phyloP scores from a whole-genome alignment of 2,797 vertebrate species.

The Morus bassanus region DNA sequence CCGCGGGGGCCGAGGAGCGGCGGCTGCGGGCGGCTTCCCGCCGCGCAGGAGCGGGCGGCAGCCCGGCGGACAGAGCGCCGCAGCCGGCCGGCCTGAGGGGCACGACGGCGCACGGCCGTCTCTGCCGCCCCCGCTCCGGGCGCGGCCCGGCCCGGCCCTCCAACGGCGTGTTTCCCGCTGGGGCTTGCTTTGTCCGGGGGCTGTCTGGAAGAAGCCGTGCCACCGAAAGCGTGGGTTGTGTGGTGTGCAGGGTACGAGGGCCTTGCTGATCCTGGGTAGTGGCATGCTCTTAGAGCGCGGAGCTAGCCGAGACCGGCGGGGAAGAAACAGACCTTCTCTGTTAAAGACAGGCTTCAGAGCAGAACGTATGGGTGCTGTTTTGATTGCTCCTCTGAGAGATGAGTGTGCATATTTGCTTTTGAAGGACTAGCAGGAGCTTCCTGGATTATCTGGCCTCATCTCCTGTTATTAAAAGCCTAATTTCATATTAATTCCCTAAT shows the following conservation, averaged over 20 bases:
- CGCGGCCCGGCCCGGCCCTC: not conserved
- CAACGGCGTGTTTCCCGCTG: accelerated
- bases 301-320: not conserved
- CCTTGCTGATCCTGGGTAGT: not conserved
- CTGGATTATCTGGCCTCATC: not conserved
- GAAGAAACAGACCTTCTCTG: not conserved
- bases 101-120: not conserved
- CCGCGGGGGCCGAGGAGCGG: not conserved
- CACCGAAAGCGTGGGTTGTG: not conserved
- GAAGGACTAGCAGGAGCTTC: not conserved
- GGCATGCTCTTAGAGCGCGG: not conserved
- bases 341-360: not conserved
- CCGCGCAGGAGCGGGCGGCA: too few relatives aligned
- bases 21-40: not conserved
- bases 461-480: not conserved
- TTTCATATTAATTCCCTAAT: not conserved
- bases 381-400: not conserved
- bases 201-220: not conserved
- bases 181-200: not conserved
- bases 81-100: not conserved
- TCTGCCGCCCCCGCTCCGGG: not conserved
- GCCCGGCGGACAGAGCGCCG: too few relatives aligned
- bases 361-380: not conserved
- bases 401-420: slow-evolving; percentile 37
- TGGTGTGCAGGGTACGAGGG: not conserved